Conservation (phyloP, 2,888 invertebrate species). For the Ametastegia equiseti region DNA sequence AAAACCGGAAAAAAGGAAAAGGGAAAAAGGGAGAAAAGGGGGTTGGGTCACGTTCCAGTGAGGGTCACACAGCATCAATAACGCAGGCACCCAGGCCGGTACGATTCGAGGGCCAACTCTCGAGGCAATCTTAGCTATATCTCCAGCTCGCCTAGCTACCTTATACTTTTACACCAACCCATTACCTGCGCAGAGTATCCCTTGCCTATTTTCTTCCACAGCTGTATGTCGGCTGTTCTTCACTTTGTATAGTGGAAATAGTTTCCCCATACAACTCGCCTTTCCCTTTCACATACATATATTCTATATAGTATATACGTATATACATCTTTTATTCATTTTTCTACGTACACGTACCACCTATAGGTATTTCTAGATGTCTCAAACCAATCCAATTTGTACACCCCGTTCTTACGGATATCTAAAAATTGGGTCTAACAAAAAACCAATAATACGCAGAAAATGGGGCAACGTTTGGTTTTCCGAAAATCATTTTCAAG, state of each 20-base stretch:
- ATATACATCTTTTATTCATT: too few relatives aligned
- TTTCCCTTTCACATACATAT: background rate
- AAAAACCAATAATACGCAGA: background rate
- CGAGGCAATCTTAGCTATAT: slow-evolving; percentile 40
- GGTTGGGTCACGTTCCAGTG: slow-evolving; percentile 36
- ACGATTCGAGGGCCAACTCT: slow-evolving; percentile 42
- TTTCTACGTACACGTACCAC: too few relatives aligned
- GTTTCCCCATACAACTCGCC: background rate
- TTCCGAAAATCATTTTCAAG: background rate
- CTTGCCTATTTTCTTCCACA: background rate
- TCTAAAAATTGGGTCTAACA: background rate
- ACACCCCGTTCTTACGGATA: background rate
- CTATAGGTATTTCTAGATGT: too few relatives aligned
- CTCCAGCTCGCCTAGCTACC: slow-evolving; percentile 4
- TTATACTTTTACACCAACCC: background rate
- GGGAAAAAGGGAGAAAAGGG: background rate
- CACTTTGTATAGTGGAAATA: background rate
- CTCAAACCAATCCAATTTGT: slow-evolving; percentile 1
- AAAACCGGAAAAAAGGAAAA: background rate
- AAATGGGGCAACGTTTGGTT: background rate
- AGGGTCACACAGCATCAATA: slow-evolving; percentile 46
- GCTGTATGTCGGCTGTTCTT: slow-evolving; percentile 7
- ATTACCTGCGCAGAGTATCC: slow-evolving; percentile 39
- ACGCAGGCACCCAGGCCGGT: slow-evolving; percentile 27
- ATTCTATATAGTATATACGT: background rate